phyloP scores from a whole-genome alignment of 1,140 invertebrate genomes.

The Diabrotica undecimpunctata region DNA sequence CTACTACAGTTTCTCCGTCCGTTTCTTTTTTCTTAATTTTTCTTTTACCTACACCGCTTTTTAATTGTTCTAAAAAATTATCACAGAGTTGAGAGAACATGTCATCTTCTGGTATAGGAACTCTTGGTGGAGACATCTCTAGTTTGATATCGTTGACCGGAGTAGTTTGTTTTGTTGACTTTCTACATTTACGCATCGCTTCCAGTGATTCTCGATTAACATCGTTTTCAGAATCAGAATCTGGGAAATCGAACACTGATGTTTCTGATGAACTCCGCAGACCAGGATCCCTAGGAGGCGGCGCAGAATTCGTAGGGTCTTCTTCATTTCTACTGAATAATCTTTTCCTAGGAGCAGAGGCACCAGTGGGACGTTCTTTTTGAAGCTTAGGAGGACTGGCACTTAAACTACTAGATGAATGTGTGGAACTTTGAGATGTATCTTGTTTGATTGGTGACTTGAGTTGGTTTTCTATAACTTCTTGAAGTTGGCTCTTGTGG shows the following conservation, averaged over 20 bases:
- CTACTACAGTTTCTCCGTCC: background rate
- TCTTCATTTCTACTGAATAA: constrained; percentile 53
- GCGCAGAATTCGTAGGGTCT: constrained; percentile 39
- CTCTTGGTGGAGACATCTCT: constrained; percentile 26
- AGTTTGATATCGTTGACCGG: constrained; percentile 21
- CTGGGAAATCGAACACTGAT: constrained; percentile 62
- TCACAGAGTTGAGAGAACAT: constrained; percentile 58
- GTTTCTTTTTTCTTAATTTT: constrained; percentile 51
- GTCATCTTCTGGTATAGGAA: constrained; percentile 48
- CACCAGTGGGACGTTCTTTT: constrained; percentile 45
- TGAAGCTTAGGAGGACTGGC: constrained; percentile 52
- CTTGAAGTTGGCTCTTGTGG: constrained; percentile 39
- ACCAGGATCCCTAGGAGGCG: constrained; percentile 48
- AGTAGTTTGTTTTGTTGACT: constrained; percentile 45
- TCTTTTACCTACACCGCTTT: constrained; percentile 55
- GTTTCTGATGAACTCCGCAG: constrained; percentile 60
- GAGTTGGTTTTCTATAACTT: constrained; percentile 32
- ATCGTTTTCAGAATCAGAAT: constrained; percentile 57
- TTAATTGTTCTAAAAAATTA: constrained; percentile 67
- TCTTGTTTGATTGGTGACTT: constrained; percentile 20
- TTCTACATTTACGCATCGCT: constrained; percentile 55
- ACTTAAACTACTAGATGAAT: constrained; percentile 9
- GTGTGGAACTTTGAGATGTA: constrained; percentile 8
- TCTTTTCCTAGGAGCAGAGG: constrained; percentile 47
- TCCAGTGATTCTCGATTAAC: constrained; percentile 56